Evolutionary conservation across 2,113 vertebrate genomes (phyloP).

Genomic region (Eonycteris spelaea): DNA sequence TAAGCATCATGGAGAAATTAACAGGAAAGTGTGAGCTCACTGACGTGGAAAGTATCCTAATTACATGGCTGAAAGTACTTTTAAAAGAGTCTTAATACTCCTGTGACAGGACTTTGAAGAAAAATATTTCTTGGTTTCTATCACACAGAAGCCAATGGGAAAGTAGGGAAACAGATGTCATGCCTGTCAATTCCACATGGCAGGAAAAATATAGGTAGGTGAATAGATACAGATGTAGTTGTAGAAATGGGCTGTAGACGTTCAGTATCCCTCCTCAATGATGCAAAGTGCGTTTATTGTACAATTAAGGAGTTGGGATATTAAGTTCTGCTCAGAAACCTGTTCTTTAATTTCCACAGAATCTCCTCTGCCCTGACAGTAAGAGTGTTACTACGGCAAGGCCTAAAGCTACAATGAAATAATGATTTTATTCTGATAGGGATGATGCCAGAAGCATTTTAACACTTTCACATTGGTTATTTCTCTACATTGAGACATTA

Average conservation of each 20-base stretch:
- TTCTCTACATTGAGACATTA: background rate
- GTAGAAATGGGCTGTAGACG: background rate
- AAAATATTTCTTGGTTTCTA: conserved; percentile 23
- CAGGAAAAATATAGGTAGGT: background rate
- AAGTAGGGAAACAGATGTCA: background rate
- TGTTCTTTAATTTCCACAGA: background rate
- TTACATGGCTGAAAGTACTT: background rate
- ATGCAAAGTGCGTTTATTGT: background rate
- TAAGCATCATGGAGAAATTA: conserved; percentile 2
- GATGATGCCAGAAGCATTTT: background rate
- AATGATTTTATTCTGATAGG: background rate
- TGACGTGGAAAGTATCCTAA: background rate
- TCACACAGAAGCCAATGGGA: background rate
- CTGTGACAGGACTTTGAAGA: conserved; percentile 40
- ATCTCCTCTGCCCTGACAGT: background rate
- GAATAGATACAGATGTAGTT: too few species aligned
- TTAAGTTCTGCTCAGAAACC: background rate
- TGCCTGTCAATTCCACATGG: background rate
- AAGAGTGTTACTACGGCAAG: background rate
- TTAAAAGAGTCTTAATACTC: background rate
- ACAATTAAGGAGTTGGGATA: background rate
- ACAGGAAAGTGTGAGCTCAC: conserved; percentile 32
- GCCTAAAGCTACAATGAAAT: background rate
- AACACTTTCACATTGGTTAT: background rate
- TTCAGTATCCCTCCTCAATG: background rate